These are phyloP conservation scores for Dynastes tityus DNA, from an alignment of 2,888 invertebrate species.

Conservation along the genomic window DNA sequence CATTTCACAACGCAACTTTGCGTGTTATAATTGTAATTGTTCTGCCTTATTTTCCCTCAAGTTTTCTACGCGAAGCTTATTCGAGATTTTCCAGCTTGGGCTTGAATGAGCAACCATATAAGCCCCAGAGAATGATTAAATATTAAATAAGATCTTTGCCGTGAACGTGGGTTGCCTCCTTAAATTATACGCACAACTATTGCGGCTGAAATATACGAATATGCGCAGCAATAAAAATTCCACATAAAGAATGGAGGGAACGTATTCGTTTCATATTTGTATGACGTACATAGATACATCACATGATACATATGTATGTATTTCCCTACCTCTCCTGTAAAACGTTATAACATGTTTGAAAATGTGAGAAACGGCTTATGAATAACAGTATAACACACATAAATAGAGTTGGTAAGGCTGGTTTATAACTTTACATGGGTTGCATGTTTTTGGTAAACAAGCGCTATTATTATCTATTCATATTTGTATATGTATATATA, in stretches of 20 bases:
- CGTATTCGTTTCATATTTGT: background rate
- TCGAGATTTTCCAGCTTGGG: slow-evolving; percentile 12
- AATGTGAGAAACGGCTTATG: too few relatives aligned
- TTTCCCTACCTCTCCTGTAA: too few relatives aligned
- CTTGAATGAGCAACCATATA: slow-evolving; percentile 27
- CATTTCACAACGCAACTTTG: slow-evolving; percentile 41
- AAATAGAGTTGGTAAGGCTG: too few relatives aligned
- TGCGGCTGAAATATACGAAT: background rate
- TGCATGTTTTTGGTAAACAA: too few relatives aligned
- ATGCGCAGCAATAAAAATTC: background rate
- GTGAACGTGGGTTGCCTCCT: slow-evolving; percentile 6
- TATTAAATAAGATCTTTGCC: slow-evolving; percentile 29
- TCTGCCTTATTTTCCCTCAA: slow-evolving; percentile 37
- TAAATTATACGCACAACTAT: slow-evolving; percentile 10
- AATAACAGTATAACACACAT: too few relatives aligned
- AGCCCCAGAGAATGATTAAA: slow-evolving; percentile 26
- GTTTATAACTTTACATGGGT: too few relatives aligned
- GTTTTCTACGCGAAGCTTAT: slow-evolving; percentile 25
- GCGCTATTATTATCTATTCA: too few relatives aligned
- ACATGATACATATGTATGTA: too few relatives aligned
- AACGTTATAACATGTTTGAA: too few relatives aligned
- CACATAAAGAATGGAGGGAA: background rate
- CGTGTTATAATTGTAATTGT: slow-evolving; percentile 45
- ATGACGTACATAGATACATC: too few relatives aligned
- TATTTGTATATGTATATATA: too few relatives aligned